Base-by-base conservation (phyloP, 2,113 vertebrate species). In the Sturnira hondurensis region DNA sequence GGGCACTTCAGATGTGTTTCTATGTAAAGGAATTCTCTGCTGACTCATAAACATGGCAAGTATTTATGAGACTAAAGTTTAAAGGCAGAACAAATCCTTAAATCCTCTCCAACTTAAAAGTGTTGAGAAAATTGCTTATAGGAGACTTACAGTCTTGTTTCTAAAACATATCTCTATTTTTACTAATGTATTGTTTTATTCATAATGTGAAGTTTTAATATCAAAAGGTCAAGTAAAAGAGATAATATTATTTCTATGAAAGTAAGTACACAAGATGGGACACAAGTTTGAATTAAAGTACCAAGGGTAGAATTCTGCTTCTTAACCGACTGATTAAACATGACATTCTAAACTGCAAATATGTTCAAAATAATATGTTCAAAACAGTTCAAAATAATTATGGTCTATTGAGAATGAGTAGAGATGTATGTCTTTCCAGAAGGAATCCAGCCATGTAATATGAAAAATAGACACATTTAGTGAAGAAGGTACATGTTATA, bases 81-180 rank as follows among this genome's bases (percentile, higher is more conserved):
- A 96, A 96, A 94, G 80, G 70, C 78, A 93, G 58, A 89, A 90
- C 89, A 97, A 98, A 95, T 96, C 94, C 86, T 96, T 94, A 97
- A 97, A 95, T 97, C 94, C 61, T 87, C 45, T 47, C 95, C 76
- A 94, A 92, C 47, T 95, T 97, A 96, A 93, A 71, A 92, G 41
- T 93, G 61, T 93, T 95, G 86, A 94, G 93, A 97, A 96, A 95
- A 95, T 73, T 96, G 89, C 89, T 97, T 96, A 97, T 47, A n/a
- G 33, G 84, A 52, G 63, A 96, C 78, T 95, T 94, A 96, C 9
- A 89, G 38, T 31, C 63, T 96, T 93, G 20, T 96, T 95, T 94
- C 74, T 96, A 74, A 93, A 94, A 95, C 52, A 96, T 22, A 63
- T n/a, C 71, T 97, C 84, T 91, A 76, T 81, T 94, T 74, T 89